phyloP scores from a whole-genome alignment of 2,797 vertebrate genomes.

The Adrianichthys oophorus region DNA sequence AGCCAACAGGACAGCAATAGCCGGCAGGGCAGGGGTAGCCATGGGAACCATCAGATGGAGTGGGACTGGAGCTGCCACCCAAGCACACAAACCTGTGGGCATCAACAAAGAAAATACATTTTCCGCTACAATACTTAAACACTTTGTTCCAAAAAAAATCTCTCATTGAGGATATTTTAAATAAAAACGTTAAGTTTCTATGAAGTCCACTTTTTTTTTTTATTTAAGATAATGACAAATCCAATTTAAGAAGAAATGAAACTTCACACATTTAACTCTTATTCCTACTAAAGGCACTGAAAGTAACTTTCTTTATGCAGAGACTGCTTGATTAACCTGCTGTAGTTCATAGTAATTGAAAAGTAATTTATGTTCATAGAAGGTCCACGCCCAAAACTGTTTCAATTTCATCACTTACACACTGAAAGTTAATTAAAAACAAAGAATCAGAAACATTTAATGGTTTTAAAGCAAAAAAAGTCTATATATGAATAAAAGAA shows the following conservation, averaged over 20 bases:
- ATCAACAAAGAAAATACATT: conserved; percentile 31
- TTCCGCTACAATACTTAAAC: conserved; percentile 17
- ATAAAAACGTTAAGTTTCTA: too few species aligned
- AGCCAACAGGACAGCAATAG: conserved; percentile 84
- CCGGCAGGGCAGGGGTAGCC: conserved; percentile 87
- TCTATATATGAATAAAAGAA: too few species aligned
- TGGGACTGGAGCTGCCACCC: conserved; percentile 80
- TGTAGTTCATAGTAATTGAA: background rate
- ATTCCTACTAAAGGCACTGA: background rate
- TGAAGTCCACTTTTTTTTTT: too few species aligned
- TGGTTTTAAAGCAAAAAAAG: too few species aligned
- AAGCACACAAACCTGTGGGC: conserved; percentile 85
- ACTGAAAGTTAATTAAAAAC: too few species aligned
- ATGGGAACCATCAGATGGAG: conserved; percentile 76
- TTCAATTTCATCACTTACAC: background rate
- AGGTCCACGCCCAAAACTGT: too few species aligned
- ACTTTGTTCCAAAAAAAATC: background rate
- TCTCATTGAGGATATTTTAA: conserved; percentile 2
- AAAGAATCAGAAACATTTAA: too few species aligned
- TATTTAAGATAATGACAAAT: background rate
- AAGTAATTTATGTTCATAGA: background rate
- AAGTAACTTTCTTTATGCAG: background rate
- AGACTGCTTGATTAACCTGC: background rate
- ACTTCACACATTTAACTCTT: background rate
- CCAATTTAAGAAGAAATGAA: background rate